Evolutionary conservation across 1,140 invertebrate species (phyloP).

Genomic region (Eulimnadia texana): DNA sequence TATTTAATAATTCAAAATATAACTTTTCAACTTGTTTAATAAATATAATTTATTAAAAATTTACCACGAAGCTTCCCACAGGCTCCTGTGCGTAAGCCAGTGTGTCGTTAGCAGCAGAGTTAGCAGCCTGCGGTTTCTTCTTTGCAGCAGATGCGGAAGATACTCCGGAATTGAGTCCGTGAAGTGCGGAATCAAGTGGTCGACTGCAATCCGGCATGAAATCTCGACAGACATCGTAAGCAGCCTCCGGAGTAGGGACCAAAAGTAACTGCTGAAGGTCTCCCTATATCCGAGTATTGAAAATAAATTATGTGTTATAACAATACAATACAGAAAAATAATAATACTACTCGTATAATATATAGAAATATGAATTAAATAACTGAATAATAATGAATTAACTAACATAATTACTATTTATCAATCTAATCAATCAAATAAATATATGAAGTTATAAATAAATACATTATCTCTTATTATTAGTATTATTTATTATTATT

Average conservation of each 20-base stretch:
- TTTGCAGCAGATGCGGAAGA: neutral
- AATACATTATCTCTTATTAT: too few species aligned
- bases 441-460: too few species aligned
- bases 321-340: too few species aligned
- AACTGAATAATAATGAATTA: too few species aligned
- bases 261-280: constrained; percentile 60
- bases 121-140: neutral
- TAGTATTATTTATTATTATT: too few species aligned
- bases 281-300: constrained; percentile 36
- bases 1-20: neutral
- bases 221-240: constrained; percentile 55
- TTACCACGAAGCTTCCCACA: constrained; percentile 13
- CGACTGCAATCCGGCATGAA: constrained; percentile 47
- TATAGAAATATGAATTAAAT: too few species aligned
- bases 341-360: too few species aligned
- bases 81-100: constrained; percentile 13
- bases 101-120: neutral
- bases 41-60: neutral
- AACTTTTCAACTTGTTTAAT: neutral
- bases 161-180: neutral
- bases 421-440: too few species aligned
- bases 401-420: too few species aligned
- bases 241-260: constrained; percentile 52
- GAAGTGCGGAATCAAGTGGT: constrained; percentile 19
- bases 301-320: neutral